Evolutionary conservation across 2,113 vertebrate species (phyloP).

Genomic region (Chlamydotis undulata): DNA sequence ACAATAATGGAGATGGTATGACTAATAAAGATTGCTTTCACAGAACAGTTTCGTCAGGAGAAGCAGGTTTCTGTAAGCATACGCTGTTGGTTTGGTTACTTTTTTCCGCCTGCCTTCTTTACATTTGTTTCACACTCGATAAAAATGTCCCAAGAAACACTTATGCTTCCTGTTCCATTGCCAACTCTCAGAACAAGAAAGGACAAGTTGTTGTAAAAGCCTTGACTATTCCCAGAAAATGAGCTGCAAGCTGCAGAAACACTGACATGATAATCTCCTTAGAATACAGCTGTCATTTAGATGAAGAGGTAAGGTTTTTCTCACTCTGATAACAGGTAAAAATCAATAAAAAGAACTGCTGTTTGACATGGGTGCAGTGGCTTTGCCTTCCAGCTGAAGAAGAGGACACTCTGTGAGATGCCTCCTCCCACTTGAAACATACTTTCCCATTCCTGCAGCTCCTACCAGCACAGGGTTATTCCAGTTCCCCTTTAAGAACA

Average conservation of each 20-base stretch:
- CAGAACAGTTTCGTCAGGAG: background rate
- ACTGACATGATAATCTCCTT: slow-evolving; percentile 20
- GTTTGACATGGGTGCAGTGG: background rate
- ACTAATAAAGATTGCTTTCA: background rate
- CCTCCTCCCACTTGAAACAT: background rate
- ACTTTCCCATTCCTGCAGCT: background rate
- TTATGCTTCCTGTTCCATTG: background rate
- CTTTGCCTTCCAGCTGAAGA: background rate
- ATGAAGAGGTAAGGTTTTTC: background rate
- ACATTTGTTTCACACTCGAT: slow-evolving; percentile 30
- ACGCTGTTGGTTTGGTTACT: background rate
- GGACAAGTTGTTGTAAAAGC: slow-evolving; percentile 42
- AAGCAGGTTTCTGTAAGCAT: background rate
- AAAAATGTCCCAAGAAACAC: slow-evolving; percentile 21
- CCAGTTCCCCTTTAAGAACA: background rate
- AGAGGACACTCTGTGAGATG: background rate
- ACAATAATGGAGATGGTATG: background rate
- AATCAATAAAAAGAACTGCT: background rate
- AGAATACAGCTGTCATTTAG: slow-evolving; percentile 36
- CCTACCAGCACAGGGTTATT: background rate
- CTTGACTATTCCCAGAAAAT: slow-evolving; percentile 35
- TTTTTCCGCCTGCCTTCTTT: background rate
- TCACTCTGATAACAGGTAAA: background rate
- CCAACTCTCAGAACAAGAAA: slow-evolving; percentile 65
- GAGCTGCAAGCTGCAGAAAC: slow-evolving; percentile 43